Evolutionary conservation across 2,113 vertebrate genomes (phyloP).

Genomic region (Lanius collurio): DNA sequence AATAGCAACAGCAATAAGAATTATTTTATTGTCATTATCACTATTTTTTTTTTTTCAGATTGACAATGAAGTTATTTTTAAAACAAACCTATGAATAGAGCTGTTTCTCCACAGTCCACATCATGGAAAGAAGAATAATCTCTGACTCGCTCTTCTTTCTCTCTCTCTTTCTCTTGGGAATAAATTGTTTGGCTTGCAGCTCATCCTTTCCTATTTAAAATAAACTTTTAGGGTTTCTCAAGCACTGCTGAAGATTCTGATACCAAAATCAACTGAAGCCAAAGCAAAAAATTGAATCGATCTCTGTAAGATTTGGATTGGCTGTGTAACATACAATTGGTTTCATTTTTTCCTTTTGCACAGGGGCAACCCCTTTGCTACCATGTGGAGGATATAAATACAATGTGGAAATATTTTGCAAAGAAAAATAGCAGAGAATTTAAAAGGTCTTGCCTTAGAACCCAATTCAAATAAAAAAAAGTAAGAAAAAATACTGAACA

Average conservation of each 20-base stretch:
- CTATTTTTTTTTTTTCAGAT: not conserved
- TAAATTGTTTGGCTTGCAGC: not conserved
- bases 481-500: not conserved
- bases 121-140: not conserved
- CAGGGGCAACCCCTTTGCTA: not conserved
- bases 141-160: not conserved
- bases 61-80: not conserved
- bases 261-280: not conserved
- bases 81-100: not conserved
- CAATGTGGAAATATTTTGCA: not conserved
- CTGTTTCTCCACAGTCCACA: not conserved
- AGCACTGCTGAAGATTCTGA: not conserved
- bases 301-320: not conserved
- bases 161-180: not conserved
- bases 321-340: not conserved
- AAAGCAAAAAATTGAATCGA: not conserved
- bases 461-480: not conserved
- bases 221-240: slow-evolving; percentile 6
- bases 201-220: slow-evolving; percentile 8
- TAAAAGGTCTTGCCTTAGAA: not conserved
- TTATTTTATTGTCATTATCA: not conserved
- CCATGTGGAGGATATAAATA: not conserved
- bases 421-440: not conserved
- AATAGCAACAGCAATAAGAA: not conserved
- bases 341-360: not conserved